Base-by-base conservation (phyloP, 2,113 vertebrate species). In the Bufo gargarizans region DNA sequence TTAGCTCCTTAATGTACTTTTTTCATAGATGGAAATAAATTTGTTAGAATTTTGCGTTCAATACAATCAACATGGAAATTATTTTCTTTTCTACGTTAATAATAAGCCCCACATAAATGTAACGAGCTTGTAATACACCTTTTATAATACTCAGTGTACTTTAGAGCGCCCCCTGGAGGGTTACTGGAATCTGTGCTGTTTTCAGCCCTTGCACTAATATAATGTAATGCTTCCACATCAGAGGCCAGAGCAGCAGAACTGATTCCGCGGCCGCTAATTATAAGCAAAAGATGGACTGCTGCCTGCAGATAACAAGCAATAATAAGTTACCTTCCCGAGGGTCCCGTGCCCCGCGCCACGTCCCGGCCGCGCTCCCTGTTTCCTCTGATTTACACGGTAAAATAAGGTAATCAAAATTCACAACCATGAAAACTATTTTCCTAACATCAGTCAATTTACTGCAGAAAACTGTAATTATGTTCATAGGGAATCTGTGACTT, bases 401-500 rank as follows among this genome's bases (percentile, higher is more conserved):
- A 85, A 74, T 45, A 85, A 33, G 33, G 69, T 85, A 58, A 85
- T 85, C 84, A 85, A 74, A 74, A 85, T 85, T 87, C 86, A 87
- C 65, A 58, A 72, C 63, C 86, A 81, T 87, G 65, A 72, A 87
- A 82, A 81, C 65, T 22, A 58, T 71, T 87, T 49, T 72, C 65
- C 71, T 6, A 71, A 80, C 77, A 74, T 86, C 85, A 45, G 45
- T 65, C 49, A 50, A 69, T 87, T 81, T 72, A 69, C 55, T 33
- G 20, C 9, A 71, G 33, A 87, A 87, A 67, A 3, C 67, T 49
- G 85, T 47, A 77, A 86, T 86, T 67, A 86, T 86, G n/a, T 65
- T 50, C 7, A n/a, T 14, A 63, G 50, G 33, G 61, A 78, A 22
- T 50, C 53, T 63, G 47, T 53, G 16, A 4, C 33, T 49, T 77